Conservation (phyloP, 2,888 invertebrate genomes). For the Sphinx pinastri region DNA sequence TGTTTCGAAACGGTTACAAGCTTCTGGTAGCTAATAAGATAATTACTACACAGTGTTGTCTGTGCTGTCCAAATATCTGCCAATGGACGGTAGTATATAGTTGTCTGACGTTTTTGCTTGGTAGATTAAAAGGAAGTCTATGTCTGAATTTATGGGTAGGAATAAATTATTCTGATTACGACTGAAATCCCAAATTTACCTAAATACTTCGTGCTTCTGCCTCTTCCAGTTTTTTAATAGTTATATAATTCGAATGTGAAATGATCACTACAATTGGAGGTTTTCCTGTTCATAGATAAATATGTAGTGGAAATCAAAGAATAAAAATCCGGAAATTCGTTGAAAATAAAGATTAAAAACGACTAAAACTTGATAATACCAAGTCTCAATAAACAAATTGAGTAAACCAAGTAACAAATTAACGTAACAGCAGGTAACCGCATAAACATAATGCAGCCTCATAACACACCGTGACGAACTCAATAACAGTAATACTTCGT, state of each 20-base stretch:
- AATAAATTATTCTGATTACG: too few species aligned
- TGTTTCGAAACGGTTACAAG: background rate
- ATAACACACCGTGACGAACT: constrained; percentile 32
- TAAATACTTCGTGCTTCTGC: too few species aligned
- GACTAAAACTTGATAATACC: background rate
- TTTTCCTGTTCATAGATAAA: too few species aligned
- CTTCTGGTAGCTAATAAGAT: constrained; percentile 5
- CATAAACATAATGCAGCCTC: constrained; percentile 29
- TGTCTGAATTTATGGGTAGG: background rate
- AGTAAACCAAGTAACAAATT: constrained; percentile 29
- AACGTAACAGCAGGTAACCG: constrained; percentile 30
- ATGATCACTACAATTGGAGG: too few species aligned
- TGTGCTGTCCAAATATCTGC: background rate
- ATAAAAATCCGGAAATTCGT: background rate
- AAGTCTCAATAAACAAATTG: constrained; percentile 5
- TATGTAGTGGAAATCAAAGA: background rate
- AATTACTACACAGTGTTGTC: background rate
- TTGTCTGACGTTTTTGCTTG: background rate
- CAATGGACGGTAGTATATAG: background rate
- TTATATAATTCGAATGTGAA: too few species aligned
- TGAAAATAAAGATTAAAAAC: background rate
- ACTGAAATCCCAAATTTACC: too few species aligned
- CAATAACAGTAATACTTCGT: constrained; percentile 39
- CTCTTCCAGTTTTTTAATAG: too few species aligned
- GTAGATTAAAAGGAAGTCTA: background rate